Percentiles rank a stretch among this genome's conserved stretches.
These are phyloP conservation scores for Holcopasites calliopsidis DNA, from an alignment of 1,140 invertebrate species.

Conservation along the genomic window DNA sequence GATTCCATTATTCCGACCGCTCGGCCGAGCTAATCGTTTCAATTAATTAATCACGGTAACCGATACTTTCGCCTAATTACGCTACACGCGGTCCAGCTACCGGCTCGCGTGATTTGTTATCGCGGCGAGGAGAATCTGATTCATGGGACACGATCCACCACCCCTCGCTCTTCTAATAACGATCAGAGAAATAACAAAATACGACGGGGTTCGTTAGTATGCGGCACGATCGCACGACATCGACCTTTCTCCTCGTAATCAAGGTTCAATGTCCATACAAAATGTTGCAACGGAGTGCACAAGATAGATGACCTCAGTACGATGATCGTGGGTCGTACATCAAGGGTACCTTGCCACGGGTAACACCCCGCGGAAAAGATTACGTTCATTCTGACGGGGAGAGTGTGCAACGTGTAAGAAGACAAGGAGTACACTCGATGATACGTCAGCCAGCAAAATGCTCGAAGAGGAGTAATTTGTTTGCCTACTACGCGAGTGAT, in stretches of 20 bases:
- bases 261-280: constrained; percentile 49
- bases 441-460: background rate
- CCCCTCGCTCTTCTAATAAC: background rate
- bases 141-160: background rate
- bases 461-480: background rate
- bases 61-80: background rate
- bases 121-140: background rate
- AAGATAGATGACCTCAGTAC: constrained; percentile 27
- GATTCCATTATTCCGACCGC: background rate
- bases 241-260: constrained; percentile 33
- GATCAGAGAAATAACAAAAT: constrained; percentile 3
- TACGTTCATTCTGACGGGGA: background rate
- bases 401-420: too few relatives aligned
- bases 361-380: constrained; percentile 26
- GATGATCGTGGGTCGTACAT: constrained; percentile 20
- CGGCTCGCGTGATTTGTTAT: background rate
- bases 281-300: constrained; percentile 22
- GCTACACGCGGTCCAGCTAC: background rate
- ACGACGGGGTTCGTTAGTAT: constrained; percentile 27
- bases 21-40: background rate
- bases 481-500: background rate
- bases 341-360: background rate
- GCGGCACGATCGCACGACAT: constrained; percentile 11
- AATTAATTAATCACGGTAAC: background rate
- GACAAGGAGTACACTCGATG: background rate